Evolutionary conservation across 2,888 invertebrate genomes (phyloP), one percentile per base, ranked within the genome.

Genomic region (Heliconius cydno): DNA sequence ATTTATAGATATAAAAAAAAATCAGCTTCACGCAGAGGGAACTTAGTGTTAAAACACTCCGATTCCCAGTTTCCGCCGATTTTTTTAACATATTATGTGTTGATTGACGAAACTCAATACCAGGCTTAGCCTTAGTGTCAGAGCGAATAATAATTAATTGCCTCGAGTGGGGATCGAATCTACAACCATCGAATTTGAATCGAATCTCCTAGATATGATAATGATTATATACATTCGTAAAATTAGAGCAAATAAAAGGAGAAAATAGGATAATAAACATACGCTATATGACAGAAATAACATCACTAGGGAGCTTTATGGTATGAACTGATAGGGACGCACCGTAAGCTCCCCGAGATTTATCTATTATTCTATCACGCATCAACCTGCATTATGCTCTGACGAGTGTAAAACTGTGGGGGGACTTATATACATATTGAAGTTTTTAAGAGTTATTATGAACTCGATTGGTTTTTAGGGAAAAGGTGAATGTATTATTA

Each of bases 301-400:
- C 34, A 72, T 57, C 30, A 22, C 30, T 57, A 72, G 72, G 57
- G 72, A 10, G 13, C 77, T 41, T 76, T 67, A 68, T 72, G 19
- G 30, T 7, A 52, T 57, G 12, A 34, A 34, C 57, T 7, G 57
- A 72, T n/a, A 13, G 72, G 57, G 57, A 57, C 57, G 57, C 57
- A 34, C 34, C 34, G 57, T 72, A 72, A 72, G 72, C 57, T 72
- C 30, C 46, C 30, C 30, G 72, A 57, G 72, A 34, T 72, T 72
- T 72, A 57, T 57, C 72, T 72, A 72, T 72, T 72, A 72, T 72
- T 57, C 72, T 34, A 72, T 72, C 57, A 72, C 57, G 72, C 34
- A 72, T 72, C 72, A 34, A 30, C 52, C 52, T 72, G 72, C 57
- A 57, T 72, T 72, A 60, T 57, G 57, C 57, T 57, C 10, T 57